phyloP scores from a whole-genome alignment of 2,888 invertebrate genomes.

The Cheiracanthium punctorium region DNA sequence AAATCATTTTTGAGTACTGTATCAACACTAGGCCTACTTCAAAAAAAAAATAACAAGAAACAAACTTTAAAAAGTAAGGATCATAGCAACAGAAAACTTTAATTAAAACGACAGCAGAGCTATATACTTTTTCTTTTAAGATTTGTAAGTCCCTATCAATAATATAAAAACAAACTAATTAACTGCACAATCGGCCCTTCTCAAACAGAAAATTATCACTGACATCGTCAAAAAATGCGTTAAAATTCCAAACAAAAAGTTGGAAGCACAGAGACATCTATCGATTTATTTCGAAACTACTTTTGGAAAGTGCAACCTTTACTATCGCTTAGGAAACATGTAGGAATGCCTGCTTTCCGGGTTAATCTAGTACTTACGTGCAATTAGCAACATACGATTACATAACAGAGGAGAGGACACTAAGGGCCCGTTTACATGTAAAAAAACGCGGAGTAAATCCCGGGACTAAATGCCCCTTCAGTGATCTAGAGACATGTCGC shows the following conservation, averaged over 20 bases:
- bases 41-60: background rate
- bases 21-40: constrained; percentile 55
- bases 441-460: too few species aligned
- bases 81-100: background rate
- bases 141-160: background rate
- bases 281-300: background rate
- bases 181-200: background rate
- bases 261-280: constrained; percentile 29
- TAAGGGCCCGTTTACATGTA: too few species aligned
- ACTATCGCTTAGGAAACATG: too few species aligned
- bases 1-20: constrained; percentile 31
- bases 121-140: background rate
- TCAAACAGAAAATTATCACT: constrained; percentile 29
- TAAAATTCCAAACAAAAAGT: constrained; percentile 43
- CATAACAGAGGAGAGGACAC: too few species aligned
- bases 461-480: too few species aligned
- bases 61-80: background rate
- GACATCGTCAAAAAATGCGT: constrained; percentile 41
- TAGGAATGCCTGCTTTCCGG: too few species aligned
- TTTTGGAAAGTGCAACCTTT: too few species aligned
- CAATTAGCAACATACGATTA: too few species aligned
- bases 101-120: background rate
- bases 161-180: constrained; percentile 10
- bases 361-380: too few species aligned
- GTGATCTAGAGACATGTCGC: too few species aligned